phyloP scores from a whole-genome alignment of 2,888 invertebrate species.

The Lepidochitona cinerea region DNA sequence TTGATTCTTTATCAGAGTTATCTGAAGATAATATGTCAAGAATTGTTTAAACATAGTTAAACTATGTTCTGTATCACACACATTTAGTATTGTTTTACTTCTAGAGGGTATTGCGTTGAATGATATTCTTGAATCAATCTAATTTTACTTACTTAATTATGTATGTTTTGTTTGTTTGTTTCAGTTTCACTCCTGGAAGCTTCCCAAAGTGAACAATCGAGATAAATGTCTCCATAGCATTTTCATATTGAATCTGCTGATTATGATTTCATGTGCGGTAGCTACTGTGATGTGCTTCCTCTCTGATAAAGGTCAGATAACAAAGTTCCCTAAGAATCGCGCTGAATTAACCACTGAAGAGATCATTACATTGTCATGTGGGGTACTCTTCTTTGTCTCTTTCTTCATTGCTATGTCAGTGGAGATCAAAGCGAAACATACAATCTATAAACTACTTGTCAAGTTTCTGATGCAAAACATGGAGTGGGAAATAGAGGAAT shows the following conservation, averaged over 20 bases:
- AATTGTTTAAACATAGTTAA: no score
- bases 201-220: slow-evolving; percentile 71
- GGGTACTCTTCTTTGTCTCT: slow-evolving; percentile 74
- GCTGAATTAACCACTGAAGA: slow-evolving; percentile 72
- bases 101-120: no score
- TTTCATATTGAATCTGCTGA: slow-evolving; percentile 72
- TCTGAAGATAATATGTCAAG: no score
- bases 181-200: slow-evolving; percentile 72
- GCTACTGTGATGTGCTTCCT: slow-evolving; percentile 74
- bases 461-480: slow-evolving; percentile 71
- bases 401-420: slow-evolving; percentile 75
- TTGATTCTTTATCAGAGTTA: no score
- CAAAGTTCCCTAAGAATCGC: slow-evolving; percentile 60
- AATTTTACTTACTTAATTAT: no score
- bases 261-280: slow-evolving; percentile 74
- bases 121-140: no score
- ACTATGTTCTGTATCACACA: no score
- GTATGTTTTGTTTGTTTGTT: no score
- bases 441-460: slow-evolving; percentile 71
- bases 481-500: slow-evolving; percentile 72
- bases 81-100: no score
- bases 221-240: slow-evolving; percentile 73
- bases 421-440: slow-evolving; percentile 73
- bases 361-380: slow-evolving; percentile 73
- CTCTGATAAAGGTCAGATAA: slow-evolving; percentile 68